Evolutionary conservation across 2,888 invertebrate species (phyloP), one percentile per base, ranked within the genome.

Genomic region (Parnassius mnemosyne): DNA sequence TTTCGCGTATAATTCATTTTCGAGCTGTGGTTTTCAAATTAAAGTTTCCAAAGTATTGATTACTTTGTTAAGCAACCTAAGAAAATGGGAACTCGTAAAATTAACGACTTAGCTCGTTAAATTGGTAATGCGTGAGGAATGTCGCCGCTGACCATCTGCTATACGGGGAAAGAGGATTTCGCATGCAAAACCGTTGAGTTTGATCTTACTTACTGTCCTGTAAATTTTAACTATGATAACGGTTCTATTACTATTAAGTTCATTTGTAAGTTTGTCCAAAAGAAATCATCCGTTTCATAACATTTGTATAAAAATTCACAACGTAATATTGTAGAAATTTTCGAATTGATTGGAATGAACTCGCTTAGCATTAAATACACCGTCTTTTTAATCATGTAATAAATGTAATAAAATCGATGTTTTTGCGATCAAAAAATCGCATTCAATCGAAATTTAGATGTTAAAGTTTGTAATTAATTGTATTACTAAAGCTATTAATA

Each of bases 321-420:
- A 71, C 12, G 12, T 12, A n/a, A 47, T n/a, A 72, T 68, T 68
- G 72, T 79, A 73, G 68, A 68, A 59, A 65, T 66, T 34, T 62
- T 50, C 63, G 59, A 57, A 66, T 68, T 60, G 55, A 61, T 61
- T 55, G 65, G 43, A 44, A 63, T 63, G 64, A 61, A 67, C 57
- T 69, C 72, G 72, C 69, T 77, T 78, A 76, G 68, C 70, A 74
- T 79, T 78, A 80, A 79, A 67, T 78, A 82, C 82, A 83, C 82
- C 83, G 84, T 85, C 84, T 83, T 73, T 75, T 69, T 70, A 56
- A 63, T 55, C 41, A 55, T 61, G 60, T 57, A 51, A 53, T 44
- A 58, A 55, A 12, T 20, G 42, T 16, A 59, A 44, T 46, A 43
- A 11, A 16, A 46, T 52, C 42, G 12, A 53, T 34, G 34, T 34